Conservation (phyloP, 92 coral and sea anemone genomes). For the Porites cylindrica region DNA sequence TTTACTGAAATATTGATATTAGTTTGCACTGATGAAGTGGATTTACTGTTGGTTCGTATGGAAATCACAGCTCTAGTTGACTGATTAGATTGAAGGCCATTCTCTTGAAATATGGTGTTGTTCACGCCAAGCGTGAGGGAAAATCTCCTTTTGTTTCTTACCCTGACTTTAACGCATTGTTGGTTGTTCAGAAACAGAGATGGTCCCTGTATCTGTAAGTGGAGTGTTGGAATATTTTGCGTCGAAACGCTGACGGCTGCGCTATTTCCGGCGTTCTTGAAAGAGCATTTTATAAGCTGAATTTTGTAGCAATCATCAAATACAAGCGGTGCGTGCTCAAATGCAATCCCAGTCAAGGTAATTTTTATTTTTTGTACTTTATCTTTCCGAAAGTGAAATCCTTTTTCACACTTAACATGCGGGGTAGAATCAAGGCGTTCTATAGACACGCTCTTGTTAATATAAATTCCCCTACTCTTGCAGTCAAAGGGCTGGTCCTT, state of each 20-base stretch:
- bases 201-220: constrained; percentile 29
- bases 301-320: constrained; percentile 25
- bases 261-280: not conserved
- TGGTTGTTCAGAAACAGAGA: constrained; percentile 25
- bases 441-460: constrained; percentile 43
- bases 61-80: constrained; percentile 13
- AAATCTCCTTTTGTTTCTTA: not conserved
- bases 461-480: constrained; percentile 40
- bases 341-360: constrained; percentile 27
- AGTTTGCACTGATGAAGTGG: not conserved
- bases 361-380: not conserved
- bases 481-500: constrained; percentile 61
- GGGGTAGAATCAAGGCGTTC: constrained; percentile 7
- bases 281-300: constrained; percentile 33
- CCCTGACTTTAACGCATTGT: constrained; percentile 15
- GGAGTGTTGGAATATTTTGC: constrained; percentile 10
- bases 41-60: not conserved
- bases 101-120: constrained; percentile 10
- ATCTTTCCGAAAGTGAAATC: constrained; percentile 10
- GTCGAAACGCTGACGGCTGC: not conserved
- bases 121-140: not conserved
- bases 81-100: not conserved
- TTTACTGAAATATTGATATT: constrained; percentile 5
- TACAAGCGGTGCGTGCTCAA: constrained; percentile 17
- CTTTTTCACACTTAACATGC: constrained; percentile 19